Percentiles rank a stretch among this genome's conserved stretches.
These are phyloP conservation scores for Pseudomugil tenellus DNA, from an alignment of 2,797 vertebrate genomes.

Conservation along the genomic window DNA sequence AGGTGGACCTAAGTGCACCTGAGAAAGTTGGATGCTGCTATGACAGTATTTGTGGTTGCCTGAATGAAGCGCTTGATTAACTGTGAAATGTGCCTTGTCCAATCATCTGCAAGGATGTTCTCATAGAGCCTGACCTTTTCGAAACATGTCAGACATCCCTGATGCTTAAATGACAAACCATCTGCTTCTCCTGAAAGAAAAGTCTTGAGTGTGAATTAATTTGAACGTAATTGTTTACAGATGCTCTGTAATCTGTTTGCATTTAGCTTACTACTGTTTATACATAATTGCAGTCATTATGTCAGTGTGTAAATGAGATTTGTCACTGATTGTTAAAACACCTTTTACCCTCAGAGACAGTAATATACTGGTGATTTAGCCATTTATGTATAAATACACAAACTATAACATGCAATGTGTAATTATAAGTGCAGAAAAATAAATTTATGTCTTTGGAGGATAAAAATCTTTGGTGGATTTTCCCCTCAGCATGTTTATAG, in stretches of 20 bases:
- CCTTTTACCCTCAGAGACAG: neutral
- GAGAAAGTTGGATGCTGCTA: neutral
- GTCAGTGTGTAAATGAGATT: neutral
- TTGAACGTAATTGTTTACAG: slow-evolving; percentile 23
- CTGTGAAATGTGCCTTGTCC: neutral
- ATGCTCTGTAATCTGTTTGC: neutral
- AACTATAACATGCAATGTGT: neutral
- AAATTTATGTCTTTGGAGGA: neutral
- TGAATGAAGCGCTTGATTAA: neutral
- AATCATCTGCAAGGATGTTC: neutral
- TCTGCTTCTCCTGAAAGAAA: slow-evolving; percentile 12
- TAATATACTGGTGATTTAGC: neutral
- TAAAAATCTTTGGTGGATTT: neutral
- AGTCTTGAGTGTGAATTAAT: neutral
- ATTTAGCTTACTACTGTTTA: slow-evolving; percentile 6
- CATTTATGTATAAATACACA: neutral
- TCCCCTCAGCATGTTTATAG: neutral
- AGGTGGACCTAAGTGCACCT: neutral
- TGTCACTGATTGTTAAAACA: neutral
- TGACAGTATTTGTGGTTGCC: neutral
- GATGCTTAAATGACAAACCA: slow-evolving; percentile 7
- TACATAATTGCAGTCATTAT: slow-evolving; percentile 4
- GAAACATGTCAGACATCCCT: neutral
- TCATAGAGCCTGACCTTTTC: neutral
- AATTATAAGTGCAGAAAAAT: neutral